Evolutionary conservation across 1,140 invertebrate species (phyloP).

Genomic region (Meteorus sp.): DNA sequence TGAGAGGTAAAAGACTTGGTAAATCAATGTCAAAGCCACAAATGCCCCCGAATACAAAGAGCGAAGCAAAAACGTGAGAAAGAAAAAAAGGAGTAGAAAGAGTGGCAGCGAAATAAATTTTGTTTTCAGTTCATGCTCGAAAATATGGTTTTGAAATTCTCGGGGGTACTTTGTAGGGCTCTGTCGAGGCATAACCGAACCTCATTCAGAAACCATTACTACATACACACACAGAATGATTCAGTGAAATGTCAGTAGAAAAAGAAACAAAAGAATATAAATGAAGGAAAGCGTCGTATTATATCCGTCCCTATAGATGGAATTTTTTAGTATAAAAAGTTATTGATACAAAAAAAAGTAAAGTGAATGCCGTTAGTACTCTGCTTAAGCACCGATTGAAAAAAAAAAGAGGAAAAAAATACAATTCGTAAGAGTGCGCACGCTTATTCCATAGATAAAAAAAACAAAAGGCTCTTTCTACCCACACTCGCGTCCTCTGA

Average conservation of each 20-base stretch:
- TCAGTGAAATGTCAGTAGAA: background rate
- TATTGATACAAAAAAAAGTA: conserved; percentile 37
- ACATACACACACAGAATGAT: no score
- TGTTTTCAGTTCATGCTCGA: no score
- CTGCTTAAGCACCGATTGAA: conserved; percentile 47
- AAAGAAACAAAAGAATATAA: background rate
- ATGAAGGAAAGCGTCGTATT: conserved; percentile 46
- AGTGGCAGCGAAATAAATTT: no score
- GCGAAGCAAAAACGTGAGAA: no score
- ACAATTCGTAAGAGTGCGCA: conserved; percentile 54
- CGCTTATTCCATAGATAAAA: conserved; percentile 53
- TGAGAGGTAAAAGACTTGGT: conserved; percentile 4
- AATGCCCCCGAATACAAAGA: background rate
- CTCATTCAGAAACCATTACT: no score
- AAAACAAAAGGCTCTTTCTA: conserved; percentile 43
- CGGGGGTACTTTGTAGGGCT: background rate
- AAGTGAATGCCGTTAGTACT: conserved; percentile 47
- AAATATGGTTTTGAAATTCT: no score
- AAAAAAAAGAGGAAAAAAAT: conserved; percentile 20
- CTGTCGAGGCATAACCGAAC: no score
- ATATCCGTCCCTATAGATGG: conserved; percentile 51
- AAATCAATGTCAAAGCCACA: background rate
- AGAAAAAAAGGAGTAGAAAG: no score
- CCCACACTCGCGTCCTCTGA: conserved; percentile 39
- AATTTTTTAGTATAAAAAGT: conserved; percentile 26